Evolutionary conservation across 2,888 invertebrate genomes (phyloP), one percentile per base, ranked within the genome.

Genomic region (Eupelmus urozonus): DNA sequence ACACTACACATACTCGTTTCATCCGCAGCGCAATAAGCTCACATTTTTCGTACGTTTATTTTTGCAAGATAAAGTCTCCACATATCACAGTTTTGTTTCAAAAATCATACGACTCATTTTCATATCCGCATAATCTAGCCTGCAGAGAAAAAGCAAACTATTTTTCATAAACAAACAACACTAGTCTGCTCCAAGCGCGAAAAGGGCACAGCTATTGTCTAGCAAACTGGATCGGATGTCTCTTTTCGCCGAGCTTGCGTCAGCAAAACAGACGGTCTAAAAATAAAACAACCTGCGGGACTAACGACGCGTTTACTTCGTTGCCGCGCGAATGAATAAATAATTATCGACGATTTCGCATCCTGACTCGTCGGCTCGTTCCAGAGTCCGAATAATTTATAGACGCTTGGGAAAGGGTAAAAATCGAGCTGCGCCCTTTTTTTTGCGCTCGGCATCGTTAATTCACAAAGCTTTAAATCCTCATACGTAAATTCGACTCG

Each of bases 401-500:
- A 23, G 3, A 34, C 34, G 9, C n/a, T n/a, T n/a, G 42, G 4
- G 3, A 25, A 59, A 9, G 40, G 23, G 55, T 63, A 34, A 5
- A 34, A 34, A 34, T 34, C 34, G 34, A 34, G 9, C 34, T 34
- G 20, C 18, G 53, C 20, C 49, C 45, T 25, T 40, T 11, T 11
- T 13, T 1, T 20, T 29, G 18, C 1, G 42, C 29, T 62, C 5
- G 29, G 27, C 55, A 29, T 40, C 73, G 67, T 57, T 69, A 69
- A 73, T 73, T 73, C 42, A 67, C 66, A 27, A 16, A 53, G 75
- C 75, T 71, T 62, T 67, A 75, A 79, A 75, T 76, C 75, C 75
- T 60, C 34, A 34, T 72, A 55, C 70, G 69, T 65, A 73, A 80
- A 80, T 80, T 80, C 73, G 73, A 80, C 73, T 74, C 74, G 80